Evolutionary conservation across 2,797 vertebrate genomes (phyloP), one percentile per base, ranked within the genome.

Genomic region (Poecilia velifera): DNA sequence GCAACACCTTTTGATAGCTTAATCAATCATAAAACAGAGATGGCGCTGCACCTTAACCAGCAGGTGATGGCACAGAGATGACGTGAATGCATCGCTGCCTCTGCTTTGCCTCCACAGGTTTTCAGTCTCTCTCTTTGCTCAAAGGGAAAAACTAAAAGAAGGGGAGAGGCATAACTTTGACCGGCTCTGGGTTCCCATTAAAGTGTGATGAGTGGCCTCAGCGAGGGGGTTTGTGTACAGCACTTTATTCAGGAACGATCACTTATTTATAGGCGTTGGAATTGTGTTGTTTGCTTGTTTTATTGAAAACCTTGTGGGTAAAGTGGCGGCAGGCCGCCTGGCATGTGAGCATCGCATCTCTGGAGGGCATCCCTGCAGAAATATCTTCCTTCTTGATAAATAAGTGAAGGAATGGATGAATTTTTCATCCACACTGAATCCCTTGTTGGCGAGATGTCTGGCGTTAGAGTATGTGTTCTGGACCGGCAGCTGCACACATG

Each of bases 261-360:
- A 95, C 92, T 96, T 96, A 96, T 96, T 96, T 94, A 96, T 95
- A 91, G 92, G 87, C 93, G 94, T 95, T 94, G 93, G 95, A 95
- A 93, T 94, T 94, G 86, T 96, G 95, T 96, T 96, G 96, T 96
- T 96, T 96, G 95, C 95, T 96, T 96, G 95, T 96, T 96, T 95
- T 96, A 96, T 96, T 96, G 94, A 96, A 95, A 95, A 95, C 91
- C 94, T 95, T 91, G 94, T 93, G 94, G 95, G 90, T 92, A 94
- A 94, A 94, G 95, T 95, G 94, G 92, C 78, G 84, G 86, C 86
- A 66, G 92, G 89, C 88, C 77, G 90, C 88, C 91, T 93, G 92
- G 93, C 93, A 93, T 94, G 94, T 93, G 93, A 95, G 92, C 73
- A 85, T 81, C 84, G 76, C 90, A 84, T 95, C 94, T 95, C 95